Percentiles rank a stretch among this genome's conserved stretches.
Conservation (phyloP, 2,113 vertebrate species). For the Pavo muticus region DNA sequence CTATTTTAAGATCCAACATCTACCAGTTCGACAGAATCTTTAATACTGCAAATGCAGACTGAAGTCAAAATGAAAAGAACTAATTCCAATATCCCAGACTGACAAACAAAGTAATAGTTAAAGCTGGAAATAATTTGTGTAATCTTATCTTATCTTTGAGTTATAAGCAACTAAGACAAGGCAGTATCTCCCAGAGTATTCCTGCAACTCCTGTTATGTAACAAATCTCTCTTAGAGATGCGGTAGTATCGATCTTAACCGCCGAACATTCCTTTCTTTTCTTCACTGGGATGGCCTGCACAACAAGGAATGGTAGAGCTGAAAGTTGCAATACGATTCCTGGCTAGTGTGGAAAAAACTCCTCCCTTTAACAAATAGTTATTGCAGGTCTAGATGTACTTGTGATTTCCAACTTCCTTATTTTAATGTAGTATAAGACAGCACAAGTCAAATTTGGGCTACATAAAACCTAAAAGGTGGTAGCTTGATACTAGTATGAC, state of each 20-base stretch:
- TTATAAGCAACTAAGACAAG: background rate
- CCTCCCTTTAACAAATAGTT: background rate
- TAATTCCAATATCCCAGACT: background rate
- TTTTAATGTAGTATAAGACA: background rate
- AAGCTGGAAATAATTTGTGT: background rate
- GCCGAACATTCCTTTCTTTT: rapidly evolving
- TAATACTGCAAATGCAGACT: too few species aligned
- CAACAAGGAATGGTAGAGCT: background rate
- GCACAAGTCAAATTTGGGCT: background rate
- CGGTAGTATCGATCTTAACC: background rate
- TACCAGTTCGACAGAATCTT: background rate
- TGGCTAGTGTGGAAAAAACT: rapidly evolving
- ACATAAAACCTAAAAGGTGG: background rate
- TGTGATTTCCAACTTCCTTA: background rate
- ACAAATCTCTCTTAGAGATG: background rate
- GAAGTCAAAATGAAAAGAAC: background rate
- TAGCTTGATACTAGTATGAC: background rate
- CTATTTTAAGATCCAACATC: background rate
- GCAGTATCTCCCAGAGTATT: background rate
- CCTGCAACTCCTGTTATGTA: background rate
- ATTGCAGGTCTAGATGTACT: background rate
- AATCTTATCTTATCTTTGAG: background rate
- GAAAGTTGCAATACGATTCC: background rate
- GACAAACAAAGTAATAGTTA: background rate
- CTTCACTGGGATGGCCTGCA: rapidly evolving